phyloP scores from a whole-genome alignment of 2,888 invertebrate genomes.

The Stenoptilia bipunctidactyla region DNA sequence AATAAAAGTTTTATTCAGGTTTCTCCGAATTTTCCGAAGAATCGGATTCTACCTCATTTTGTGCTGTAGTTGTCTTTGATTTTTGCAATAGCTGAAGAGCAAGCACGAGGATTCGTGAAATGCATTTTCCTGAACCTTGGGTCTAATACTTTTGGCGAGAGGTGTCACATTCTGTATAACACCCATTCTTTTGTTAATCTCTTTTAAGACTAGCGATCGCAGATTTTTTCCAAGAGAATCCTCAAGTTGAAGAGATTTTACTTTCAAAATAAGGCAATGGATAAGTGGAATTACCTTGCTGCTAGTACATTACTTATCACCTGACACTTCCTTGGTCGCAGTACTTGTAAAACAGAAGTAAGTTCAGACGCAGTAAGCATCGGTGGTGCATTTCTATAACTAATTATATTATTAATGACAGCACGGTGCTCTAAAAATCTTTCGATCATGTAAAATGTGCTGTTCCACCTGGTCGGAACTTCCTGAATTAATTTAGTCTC shows the following conservation, averaged over 20 bases:
- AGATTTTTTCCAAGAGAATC: slow-evolving; percentile 12
- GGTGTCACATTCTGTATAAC: slow-evolving; percentile 15
- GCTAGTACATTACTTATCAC: slow-evolving; percentile 12
- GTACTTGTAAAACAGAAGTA: slow-evolving; percentile 11
- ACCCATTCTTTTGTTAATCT: slow-evolving; percentile 18
- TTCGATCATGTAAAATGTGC: slow-evolving; percentile 6
- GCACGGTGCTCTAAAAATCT: slow-evolving; percentile 5
- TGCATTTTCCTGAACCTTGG: slow-evolving; percentile 13
- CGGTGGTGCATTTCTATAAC: neutral
- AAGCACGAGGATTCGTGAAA: too few species aligned
- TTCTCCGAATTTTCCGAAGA: slow-evolving; percentile 3
- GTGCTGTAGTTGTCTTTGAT: neutral
- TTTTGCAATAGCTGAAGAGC: too few species aligned
- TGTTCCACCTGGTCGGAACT: slow-evolving; percentile 6
- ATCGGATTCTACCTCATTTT: neutral
- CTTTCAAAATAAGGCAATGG: slow-evolving; percentile 10
- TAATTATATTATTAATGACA: neutral
- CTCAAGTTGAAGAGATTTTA: slow-evolving; percentile 11
- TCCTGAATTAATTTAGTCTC: slow-evolving; percentile 10
- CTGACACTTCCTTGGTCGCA: slow-evolving; percentile 12
- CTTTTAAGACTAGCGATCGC: slow-evolving; percentile 12
- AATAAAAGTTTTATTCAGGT: slow-evolving; percentile 1
- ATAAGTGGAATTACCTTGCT: slow-evolving; percentile 11
- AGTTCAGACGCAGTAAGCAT: slow-evolving; percentile 14
- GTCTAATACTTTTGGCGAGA: slow-evolving; percentile 18